Percentiles rank a stretch among this genome's conserved stretches.
Evolutionary conservation across 2,888 invertebrate species (phyloP).

Genomic region (Phasia obesa): DNA sequence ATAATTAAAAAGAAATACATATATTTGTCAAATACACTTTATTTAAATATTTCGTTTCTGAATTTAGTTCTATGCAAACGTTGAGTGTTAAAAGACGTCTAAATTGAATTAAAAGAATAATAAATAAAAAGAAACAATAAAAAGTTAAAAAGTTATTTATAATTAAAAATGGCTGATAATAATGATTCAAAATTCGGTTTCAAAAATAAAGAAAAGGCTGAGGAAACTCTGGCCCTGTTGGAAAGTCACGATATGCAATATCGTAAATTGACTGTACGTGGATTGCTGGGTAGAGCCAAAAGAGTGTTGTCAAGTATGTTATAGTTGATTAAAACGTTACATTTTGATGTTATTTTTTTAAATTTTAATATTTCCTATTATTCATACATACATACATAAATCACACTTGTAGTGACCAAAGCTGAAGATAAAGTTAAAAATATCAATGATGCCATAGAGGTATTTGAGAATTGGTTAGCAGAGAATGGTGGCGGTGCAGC

Average conservation of each 20-base stretch:
- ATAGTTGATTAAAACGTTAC: constrained; percentile 19
- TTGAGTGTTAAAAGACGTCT: constrained; percentile 62
- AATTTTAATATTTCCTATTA: neutral
- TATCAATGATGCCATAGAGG: constrained; percentile 87
- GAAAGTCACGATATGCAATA: constrained; percentile 87
- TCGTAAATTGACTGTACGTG: constrained; percentile 86
- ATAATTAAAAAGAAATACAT: constrained; percentile 55
- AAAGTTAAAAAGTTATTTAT: neutral
- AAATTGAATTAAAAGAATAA: constrained; percentile 9
- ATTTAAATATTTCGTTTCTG: constrained; percentile 60
- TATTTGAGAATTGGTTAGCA: constrained; percentile 87
- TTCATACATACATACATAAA: neutral
- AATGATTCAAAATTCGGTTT: constrained; percentile 87
- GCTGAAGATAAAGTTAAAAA: constrained; percentile 88
- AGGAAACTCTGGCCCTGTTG: constrained; percentile 86
- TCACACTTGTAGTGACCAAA: constrained; percentile 84
- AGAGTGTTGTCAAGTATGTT: constrained; percentile 83
- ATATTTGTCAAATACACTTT: constrained; percentile 59
- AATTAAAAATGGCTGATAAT: constrained; percentile 70
- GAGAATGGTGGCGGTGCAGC: constrained; percentile 82
- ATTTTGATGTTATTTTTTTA: too few relatives aligned
- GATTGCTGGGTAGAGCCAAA: constrained; percentile 84
- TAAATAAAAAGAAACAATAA: neutral
- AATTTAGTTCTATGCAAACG: constrained; percentile 62
- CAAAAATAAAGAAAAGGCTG: constrained; percentile 88